Conservation (phyloP, 2,113 vertebrate species). For the Gopherus evgoodei region DNA sequence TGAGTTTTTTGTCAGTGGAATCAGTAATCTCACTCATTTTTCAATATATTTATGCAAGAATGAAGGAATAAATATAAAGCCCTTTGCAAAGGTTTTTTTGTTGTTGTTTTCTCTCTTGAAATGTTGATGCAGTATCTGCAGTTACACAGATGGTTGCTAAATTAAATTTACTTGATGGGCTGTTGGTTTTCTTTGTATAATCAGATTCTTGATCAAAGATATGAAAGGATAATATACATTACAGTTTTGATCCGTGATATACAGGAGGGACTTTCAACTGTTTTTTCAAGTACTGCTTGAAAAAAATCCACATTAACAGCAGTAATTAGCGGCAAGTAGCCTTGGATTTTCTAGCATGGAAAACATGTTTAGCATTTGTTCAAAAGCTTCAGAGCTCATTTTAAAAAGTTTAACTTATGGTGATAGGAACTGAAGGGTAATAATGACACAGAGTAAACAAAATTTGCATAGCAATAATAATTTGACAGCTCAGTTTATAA, state of each 20-base stretch:
- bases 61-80: background rate
- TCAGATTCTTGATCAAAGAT: constrained; percentile 59
- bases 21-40: background rate
- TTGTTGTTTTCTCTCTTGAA: background rate
- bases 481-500: constrained; percentile 62
- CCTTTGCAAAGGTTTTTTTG: background rate
- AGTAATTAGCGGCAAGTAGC: constrained; percentile 47
- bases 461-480: constrained; percentile 68
- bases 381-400: constrained; percentile 61
- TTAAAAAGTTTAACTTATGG: constrained; percentile 41
- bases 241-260: constrained; percentile 48
- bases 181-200: constrained; percentile 41
- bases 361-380: constrained; percentile 45
- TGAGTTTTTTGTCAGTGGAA: constrained; percentile 24
- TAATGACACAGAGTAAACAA: constrained; percentile 64
- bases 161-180: constrained; percentile 23
- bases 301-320: constrained; percentile 47
- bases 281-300: constrained; percentile 1
- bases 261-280: constrained; percentile 19
- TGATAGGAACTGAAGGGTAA: constrained; percentile 58
- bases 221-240: constrained; percentile 18
- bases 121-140: background rate
- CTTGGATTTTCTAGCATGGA: constrained; percentile 58
- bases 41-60: constrained; percentile 32
- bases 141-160: constrained; percentile 22